These are phyloP conservation scores for Sardinella longiceps DNA, from an alignment of 2,797 vertebrate species.

Conservation along the genomic window DNA sequence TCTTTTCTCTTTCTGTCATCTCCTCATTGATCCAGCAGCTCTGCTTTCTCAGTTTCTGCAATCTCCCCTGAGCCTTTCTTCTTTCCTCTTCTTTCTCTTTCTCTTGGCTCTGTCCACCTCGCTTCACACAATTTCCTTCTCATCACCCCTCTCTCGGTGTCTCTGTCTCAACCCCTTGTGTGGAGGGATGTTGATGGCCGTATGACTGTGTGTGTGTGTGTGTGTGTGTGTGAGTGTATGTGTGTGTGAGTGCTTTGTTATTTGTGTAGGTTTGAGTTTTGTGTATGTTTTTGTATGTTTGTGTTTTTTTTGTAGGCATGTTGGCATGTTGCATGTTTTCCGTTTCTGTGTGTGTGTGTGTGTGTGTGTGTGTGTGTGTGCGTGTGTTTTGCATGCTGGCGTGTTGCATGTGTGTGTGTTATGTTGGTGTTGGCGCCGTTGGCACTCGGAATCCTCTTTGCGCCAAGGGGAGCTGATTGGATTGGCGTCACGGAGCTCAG, in stretches of 20 bases:
- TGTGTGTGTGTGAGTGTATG: not conserved
- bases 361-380: not conserved
- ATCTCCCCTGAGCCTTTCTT: not conserved
- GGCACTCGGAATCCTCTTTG: constrained; percentile 10
- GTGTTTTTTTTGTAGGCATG: not conserved
- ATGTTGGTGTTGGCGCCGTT: not conserved
- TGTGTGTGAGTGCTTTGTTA: not conserved
- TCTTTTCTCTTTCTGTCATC: not conserved
- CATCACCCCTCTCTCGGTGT: not conserved
- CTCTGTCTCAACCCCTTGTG: not conserved
- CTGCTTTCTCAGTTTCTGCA: not conserved
- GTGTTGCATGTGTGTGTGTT: no score
- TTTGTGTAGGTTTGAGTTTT: not conserved
- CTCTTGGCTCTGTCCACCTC: not conserved
- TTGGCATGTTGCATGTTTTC: not conserved
- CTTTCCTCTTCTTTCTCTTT: not conserved
- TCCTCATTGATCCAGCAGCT: constrained; percentile 17
- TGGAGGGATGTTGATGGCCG: not conserved
- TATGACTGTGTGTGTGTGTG: not conserved
- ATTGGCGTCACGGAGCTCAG: not conserved
- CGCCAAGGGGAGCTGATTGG: not conserved
- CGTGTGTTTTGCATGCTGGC: no score
- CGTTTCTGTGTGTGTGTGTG: no score
- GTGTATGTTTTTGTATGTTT: not conserved
- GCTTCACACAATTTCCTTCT: not conserved